Base-by-base conservation (phyloP, 37 sponge, comb jelly and placozoan genomes). In the Diacarnus erythraeanus region DNA sequence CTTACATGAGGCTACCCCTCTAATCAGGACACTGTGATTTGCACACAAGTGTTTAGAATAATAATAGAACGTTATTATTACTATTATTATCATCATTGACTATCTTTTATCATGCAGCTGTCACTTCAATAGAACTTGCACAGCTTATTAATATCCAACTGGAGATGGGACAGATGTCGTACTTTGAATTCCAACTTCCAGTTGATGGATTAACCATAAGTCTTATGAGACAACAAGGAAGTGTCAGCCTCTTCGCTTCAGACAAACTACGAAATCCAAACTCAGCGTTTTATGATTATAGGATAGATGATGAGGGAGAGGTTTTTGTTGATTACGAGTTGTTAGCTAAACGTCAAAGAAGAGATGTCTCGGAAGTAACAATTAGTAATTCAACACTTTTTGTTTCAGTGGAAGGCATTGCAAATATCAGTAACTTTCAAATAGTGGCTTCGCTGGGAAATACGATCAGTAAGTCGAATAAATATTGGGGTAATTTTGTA, bases 121-220 rank as follows among this genome's bases (percentile, higher is more conserved):
- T 72, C 58, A 73, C 59, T 21, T 58, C 74, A 20, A 30, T 77
- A 3, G 72, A 70, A 1, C 23, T 78, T 42, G 64, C 12, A 9
- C 56, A 71, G 38, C 8, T 15, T 1, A 22, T 85, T 3, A 36
- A 59, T 27, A 42, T 56, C 1, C 31, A 15, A 0, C 21, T 85
- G 34, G 56, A 42, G 27, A n/a, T 0, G 30, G 71, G 71, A 1
- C 51, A 85, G 29, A 17, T 57, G 2, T 25, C 57, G 29, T 85
- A 63, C 65, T 69, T 85, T 35, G 54, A 85, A 38, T 85, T 74
- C 31, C 41, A 70, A 31, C 78, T 77, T 23, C 71, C 71, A 25
- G 44, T 40, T 2, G 47, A 61, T 21, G 85, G 85, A 57, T 63
- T 85, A 59, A 85, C 85, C 77, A 31, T 85, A 12, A 42, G 31